Base-by-base conservation (phyloP, 2,888 invertebrate genomes). In the Meghimatium bilineatum region DNA sequence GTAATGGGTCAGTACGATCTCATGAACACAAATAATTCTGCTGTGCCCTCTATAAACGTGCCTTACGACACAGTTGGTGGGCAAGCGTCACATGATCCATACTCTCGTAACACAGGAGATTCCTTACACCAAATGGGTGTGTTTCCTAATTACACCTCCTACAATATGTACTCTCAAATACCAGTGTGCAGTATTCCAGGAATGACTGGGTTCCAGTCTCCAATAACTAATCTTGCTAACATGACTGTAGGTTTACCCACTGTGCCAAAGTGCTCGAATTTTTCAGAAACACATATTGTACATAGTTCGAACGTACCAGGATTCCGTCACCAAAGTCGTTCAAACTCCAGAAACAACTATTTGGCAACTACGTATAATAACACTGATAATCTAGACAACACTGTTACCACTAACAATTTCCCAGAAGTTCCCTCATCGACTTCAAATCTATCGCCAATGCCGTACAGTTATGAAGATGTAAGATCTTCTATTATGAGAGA, bases 1-100 rank as follows among this genome's bases (percentile, higher is more conserved):
- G 85, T 91, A 38, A 89, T 89, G 14, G 87, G 90, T 6, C 91
- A 89, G 85, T 91, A 91, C 85, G 91, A 91, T 85, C 87, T 91
- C 82, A 89, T 91, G 85, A 90, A 89, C 83, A 89, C 90, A 71
- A 89, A 88, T 83, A 87, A 85, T 79, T 83, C 89, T n/a, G 89
- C 88, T 72, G 90, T 91, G 89, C 80, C 88, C 14, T 86, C 89
- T 12, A 91, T 91, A 91, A 89, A 89, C 71, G 89, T 90, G 89
- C 82, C 89, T 12, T 91, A 89, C 74, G 90, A 89, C n/a, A 88
- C 89, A 82, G 88, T 87, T 74, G 82, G 88, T 12, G 88, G 85
- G 67, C 88, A 88, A 80, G 85, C 89, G 82, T 29, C 81, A 23
- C 76, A 52, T 52, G 82, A 85, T 60, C 83, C 78, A 2, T 91